These are phyloP conservation scores for Proales similis DNA, from an alignment of 1,140 invertebrate species.

Conservation along the genomic window DNA sequence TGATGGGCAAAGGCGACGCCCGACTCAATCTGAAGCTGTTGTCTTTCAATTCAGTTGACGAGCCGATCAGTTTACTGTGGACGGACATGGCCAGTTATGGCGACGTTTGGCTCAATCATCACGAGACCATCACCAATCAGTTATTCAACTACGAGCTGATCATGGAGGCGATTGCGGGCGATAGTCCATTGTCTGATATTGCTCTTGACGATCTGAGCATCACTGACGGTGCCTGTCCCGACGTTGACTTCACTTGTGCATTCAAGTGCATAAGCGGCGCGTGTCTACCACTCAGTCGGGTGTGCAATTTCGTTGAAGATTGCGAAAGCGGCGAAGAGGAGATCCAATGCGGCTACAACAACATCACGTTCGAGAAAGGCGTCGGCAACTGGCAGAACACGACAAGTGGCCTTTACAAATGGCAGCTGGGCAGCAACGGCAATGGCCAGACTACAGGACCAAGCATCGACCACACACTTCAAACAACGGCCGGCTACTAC, in stretches of 20 bases:
- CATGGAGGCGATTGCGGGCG: conserved; percentile 20
- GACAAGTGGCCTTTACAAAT: conserved; percentile 16
- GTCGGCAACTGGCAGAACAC: conserved; percentile 38
- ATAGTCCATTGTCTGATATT: conserved; percentile 33
- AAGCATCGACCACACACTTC: conserved; percentile 42
- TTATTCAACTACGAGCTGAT: conserved; percentile 6
- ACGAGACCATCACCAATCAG: conserved; percentile 2
- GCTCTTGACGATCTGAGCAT: conserved; percentile 35
- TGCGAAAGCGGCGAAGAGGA: conserved; percentile 47
- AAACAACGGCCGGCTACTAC: conserved; percentile 58
- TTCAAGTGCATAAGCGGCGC: background rate
- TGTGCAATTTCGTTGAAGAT: conserved; percentile 45
- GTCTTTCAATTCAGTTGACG: too few species aligned
- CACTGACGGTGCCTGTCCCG: conserved; percentile 39
- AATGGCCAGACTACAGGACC: conserved; percentile 60
- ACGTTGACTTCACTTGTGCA: background rate
- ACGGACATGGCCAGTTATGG: conserved; percentile 23
- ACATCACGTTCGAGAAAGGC: conserved; percentile 17
- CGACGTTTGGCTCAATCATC: conserved; percentile 20
- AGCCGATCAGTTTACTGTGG: too few species aligned
- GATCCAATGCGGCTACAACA: conserved; percentile 41
- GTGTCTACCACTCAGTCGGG: conserved; percentile 40
- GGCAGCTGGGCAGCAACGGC: conserved; percentile 54
- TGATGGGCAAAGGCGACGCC: conserved; percentile 17
- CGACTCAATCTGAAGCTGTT: conserved; percentile 5